phyloP scores from a whole-genome alignment of 2,888 invertebrate species.

The Epistrophella euchroma region DNA sequence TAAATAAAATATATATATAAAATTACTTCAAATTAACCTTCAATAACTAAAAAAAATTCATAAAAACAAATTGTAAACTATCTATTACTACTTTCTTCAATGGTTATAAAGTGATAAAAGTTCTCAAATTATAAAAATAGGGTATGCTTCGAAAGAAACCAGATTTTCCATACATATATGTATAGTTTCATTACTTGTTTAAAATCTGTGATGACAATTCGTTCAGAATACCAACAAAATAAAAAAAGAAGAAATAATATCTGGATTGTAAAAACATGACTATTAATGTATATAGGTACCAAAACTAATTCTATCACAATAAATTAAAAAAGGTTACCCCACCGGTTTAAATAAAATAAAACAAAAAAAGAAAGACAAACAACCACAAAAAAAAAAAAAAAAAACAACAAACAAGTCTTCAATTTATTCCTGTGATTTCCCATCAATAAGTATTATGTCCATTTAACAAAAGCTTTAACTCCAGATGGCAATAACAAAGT shows the following conservation, averaged over 20 bases:
- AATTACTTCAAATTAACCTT: no score
- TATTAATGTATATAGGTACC: conserved; percentile 9
- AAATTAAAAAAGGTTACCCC: conserved; percentile 25
- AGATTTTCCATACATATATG: no score
- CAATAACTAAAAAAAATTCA: no score
- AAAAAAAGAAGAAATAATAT: neutral
- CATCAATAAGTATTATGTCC: conserved; percentile 39
- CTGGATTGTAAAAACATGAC: neutral
- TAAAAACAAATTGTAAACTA: no score
- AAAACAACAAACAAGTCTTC: conserved; percentile 11
- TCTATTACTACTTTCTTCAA: no score
- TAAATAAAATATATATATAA: no score
- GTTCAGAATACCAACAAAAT: neutral
- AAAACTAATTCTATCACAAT: conserved; percentile 27
- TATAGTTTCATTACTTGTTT: neutral
- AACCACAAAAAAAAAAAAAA: neutral
- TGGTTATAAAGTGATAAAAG: neutral
- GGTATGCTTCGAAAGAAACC: neutral
- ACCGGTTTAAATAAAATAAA: conserved; percentile 40
- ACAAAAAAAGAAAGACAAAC: conserved; percentile 3
- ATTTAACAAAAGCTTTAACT: conserved; percentile 13
- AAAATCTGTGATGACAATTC: neutral
- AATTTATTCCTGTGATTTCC: conserved; percentile 42
- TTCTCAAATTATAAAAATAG: neutral
- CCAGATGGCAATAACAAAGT: conserved; percentile 3